Evolutionary conservation across 1,140 invertebrate species (phyloP), one percentile per base, ranked within the genome.

Genomic region (Habropoda laboriosa): DNA sequence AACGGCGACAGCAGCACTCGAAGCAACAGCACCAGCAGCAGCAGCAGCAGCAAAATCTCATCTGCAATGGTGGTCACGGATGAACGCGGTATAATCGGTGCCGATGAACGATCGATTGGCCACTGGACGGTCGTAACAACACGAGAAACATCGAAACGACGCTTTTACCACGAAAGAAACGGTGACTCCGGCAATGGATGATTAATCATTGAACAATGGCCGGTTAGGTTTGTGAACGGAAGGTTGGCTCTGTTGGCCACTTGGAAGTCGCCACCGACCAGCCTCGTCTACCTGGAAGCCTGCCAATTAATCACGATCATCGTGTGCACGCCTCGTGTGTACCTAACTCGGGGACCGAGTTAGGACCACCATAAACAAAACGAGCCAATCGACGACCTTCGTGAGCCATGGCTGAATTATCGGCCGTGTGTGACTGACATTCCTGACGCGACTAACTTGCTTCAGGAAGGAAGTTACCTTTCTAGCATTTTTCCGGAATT

Each of bases 141-240:
- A 68, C 40, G 40, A 35, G 61, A 73, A 67, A 87, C 85, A 78
- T 85, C 42, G 83, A 81, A 84, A 85, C 58, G 82, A 79, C 57
- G 73, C 21, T 72, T 67, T 53, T 77, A 73, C 82, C 72, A 63
- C 74, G 84, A 82, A 83, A 75, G 68, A 83, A 55, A 83, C 76
- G 81, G 76, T 83, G 81, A 86, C 76, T 85, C 79, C 21, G 83
- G 86, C 81, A 86, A 90, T 88, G 83, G 86, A 86, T 90, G 89
- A 91, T 91, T 90, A 91, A 90, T 91, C 89, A 91, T 85, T 73
- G 80, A 87, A 92, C 89, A 90, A 91, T 91, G 75, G 84, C 60
- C 47, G 40, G 18, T 16, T 24, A 16, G 16, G 35, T 40, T 76
- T 74, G 57, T 77, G 77, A 67, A 78, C 74, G 70, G 73, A 81